Evolutionary conservation across 2,888 invertebrate genomes (phyloP).

Genomic region (Rutpela maculata): DNA sequence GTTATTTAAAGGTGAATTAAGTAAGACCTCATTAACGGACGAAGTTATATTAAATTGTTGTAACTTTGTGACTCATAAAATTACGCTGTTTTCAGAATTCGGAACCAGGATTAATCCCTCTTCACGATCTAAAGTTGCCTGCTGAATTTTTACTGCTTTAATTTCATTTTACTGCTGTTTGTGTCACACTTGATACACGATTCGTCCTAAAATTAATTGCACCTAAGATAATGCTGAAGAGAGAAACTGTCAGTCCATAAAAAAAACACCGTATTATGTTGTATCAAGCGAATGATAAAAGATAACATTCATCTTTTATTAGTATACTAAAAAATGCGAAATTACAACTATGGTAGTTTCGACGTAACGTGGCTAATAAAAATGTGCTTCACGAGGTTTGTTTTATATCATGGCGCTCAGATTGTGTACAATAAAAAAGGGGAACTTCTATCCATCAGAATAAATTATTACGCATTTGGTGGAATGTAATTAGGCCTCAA

Average conservation of each 20-base stretch:
- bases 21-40: neutral
- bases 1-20: neutral
- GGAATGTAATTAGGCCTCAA: neutral
- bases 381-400: neutral
- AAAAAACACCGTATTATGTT: slow-evolving; percentile 16
- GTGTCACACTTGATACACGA: slow-evolving; percentile 22
- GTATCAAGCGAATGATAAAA: slow-evolving; percentile 21
- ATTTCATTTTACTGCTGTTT: slow-evolving; percentile 22
- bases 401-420: neutral
- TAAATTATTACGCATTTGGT: neutral
- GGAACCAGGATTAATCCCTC: slow-evolving; percentile 2
- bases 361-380: neutral
- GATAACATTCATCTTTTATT: slow-evolving; percentile 29
- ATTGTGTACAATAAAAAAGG: neutral
- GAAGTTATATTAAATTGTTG: neutral
- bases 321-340: slow-evolving; percentile 8
- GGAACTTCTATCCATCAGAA: neutral
- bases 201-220: slow-evolving; percentile 23
- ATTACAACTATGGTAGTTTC: neutral
- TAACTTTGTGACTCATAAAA: neutral
- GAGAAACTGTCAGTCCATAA: slow-evolving; percentile 16
- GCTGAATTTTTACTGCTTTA: slow-evolving; percentile 25
- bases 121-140: slow-evolving; percentile 8
- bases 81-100: neutral
- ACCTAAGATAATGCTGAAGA: slow-evolving; percentile 20